phyloP scores from a whole-genome alignment of 2,888 invertebrate genomes.

The Sarcophaga carnaria region DNA sequence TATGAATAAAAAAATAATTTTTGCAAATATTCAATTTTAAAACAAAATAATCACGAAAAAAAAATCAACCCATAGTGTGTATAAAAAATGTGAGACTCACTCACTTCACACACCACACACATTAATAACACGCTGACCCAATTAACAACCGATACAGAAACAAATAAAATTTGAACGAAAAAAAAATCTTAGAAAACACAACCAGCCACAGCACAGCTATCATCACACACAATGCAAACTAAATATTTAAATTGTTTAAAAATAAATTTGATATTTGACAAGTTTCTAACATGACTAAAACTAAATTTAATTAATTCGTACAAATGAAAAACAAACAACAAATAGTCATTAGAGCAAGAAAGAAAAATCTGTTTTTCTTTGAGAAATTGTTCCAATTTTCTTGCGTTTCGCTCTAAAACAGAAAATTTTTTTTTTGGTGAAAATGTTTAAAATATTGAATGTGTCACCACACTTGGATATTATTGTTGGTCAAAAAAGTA shows the following conservation, averaged over 20 bases:
- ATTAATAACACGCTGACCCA: slow-evolving; percentile 60
- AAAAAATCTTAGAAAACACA: slow-evolving; percentile 15
- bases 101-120: background rate
- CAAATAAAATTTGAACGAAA: background rate
- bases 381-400: slow-evolving; percentile 5
- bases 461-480: no score
- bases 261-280: slow-evolving; percentile 26
- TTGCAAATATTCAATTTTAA: slow-evolving; percentile 3
- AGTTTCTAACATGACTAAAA: background rate
- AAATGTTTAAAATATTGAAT: no score
- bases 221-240: background rate
- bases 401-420: no score
- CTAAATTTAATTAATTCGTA: background rate
- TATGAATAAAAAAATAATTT: background rate
- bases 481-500: no score
- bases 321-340: slow-evolving; percentile 3
- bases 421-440: no score
- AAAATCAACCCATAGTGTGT: background rate
- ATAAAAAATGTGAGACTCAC: background rate
- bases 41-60: background rate
- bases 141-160: slow-evolving; percentile 55
- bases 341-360: background rate
- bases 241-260: slow-evolving; percentile 11
- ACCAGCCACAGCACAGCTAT: background rate
- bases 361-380: background rate